A percentile compares a stretch with the other conserved stretches of the same genome.
Evolutionary conservation across 2,888 invertebrate genomes (phyloP).

Genomic region (Dynastes hyllus): DNA sequence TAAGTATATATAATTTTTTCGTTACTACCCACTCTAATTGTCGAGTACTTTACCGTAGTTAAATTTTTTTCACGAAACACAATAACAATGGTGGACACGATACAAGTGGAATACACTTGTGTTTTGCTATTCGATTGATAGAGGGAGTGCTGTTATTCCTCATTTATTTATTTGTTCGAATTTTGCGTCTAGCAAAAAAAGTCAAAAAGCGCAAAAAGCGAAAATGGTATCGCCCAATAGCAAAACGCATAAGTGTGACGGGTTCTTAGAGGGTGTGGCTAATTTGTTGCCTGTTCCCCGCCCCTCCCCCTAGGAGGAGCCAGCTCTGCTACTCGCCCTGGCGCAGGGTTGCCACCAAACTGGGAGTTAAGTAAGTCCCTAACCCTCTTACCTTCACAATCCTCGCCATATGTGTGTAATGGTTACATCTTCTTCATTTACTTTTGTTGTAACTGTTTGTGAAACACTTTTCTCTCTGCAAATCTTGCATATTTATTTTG

Average conservation of each 20-base stretch:
- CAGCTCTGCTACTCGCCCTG: slow-evolving; percentile 93
- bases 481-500: slow-evolving; percentile 28
- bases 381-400: slow-evolving; percentile 65
- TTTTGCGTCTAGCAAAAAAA: slow-evolving; percentile 5
- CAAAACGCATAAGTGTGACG: slow-evolving; percentile 46
- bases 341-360: slow-evolving; percentile 94
- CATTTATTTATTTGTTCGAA: slow-evolving; percentile 1
- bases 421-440: slow-evolving; percentile 48
- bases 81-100: slow-evolving; percentile 57
- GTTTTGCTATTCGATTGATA: slow-evolving; percentile 53
- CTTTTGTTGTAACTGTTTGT: slow-evolving; percentile 48
- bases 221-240: slow-evolving; percentile 18
- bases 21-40: slow-evolving; percentile 39
- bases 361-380: slow-evolving; percentile 94
- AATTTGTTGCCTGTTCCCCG: slow-evolving; percentile 73
- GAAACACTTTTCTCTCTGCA: slow-evolving; percentile 42
- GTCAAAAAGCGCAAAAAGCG: background rate
- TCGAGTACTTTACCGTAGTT: slow-evolving; percentile 33
- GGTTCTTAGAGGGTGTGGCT: slow-evolving; percentile 68
- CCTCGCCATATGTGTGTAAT: slow-evolving; percentile 49
- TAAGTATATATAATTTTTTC: slow-evolving; percentile 3
- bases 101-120: slow-evolving; percentile 55
- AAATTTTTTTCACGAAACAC: slow-evolving; percentile 40
- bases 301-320: slow-evolving; percentile 73
- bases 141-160: background rate